A percentile compares a stretch with the other conserved stretches of the same genome.
These are phyloP conservation scores for Phymatocera aterrima DNA, from an alignment of 2,888 invertebrate species.

Conservation along the genomic window DNA sequence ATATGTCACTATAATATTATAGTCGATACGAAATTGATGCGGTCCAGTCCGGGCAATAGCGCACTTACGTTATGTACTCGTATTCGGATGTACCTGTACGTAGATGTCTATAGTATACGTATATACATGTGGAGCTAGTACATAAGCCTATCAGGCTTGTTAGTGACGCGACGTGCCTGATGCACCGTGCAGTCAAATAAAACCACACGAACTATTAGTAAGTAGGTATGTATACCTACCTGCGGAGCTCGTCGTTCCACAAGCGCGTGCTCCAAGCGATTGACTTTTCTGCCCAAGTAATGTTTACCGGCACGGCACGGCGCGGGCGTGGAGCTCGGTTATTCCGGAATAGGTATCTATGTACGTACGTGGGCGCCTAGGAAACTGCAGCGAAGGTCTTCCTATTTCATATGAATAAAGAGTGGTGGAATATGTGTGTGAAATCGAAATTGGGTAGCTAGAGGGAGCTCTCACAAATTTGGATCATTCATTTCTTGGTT, in stretches of 20 bases:
- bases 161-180: constrained; percentile 18
- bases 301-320: neutral
- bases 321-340: too few relatives aligned
- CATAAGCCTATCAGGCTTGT: constrained; percentile 29
- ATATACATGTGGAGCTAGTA: neutral
- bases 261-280: constrained; percentile 3
- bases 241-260: neutral
- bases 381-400: too few relatives aligned
- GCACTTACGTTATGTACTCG: neutral
- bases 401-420: neutral
- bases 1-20: neutral
- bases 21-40: neutral
- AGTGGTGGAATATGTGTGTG: neutral
- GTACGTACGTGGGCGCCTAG: neutral
- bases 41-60: neutral
- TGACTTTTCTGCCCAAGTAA: neutral
- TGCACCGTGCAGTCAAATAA: neutral
- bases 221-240: neutral
- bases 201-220: neutral
- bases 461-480: too few relatives aligned
- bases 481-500: too few relatives aligned
- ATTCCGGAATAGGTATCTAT: neutral
- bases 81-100: neutral
- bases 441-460: too few relatives aligned
- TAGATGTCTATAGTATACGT: neutral